phyloP scores from a whole-genome alignment of 2,888 invertebrate species.

The Drosophila mettleri region DNA sequence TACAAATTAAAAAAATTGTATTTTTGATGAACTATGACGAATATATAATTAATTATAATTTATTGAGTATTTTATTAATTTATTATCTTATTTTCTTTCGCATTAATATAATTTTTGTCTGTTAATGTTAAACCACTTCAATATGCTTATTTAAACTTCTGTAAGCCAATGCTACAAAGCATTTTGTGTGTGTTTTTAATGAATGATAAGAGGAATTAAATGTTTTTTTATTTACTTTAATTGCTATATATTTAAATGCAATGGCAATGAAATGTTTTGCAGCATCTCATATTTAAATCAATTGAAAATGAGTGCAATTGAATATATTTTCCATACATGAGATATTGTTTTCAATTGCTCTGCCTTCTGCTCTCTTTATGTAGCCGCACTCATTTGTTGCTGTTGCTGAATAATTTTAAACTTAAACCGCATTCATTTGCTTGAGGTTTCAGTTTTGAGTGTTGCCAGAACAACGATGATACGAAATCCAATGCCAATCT shows the following conservation, averaged over 20 bases:
- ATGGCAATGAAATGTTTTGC: neutral
- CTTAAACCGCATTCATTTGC: neutral
- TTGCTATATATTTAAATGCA: neutral
- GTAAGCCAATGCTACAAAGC: neutral
- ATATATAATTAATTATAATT: neutral
- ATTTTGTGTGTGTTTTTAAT: neutral
- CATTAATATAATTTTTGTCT: too few species aligned
- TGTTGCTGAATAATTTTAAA: neutral
- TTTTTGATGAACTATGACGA: too few species aligned
- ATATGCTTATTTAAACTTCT: neutral
- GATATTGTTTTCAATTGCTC: neutral
- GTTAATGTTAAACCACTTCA: too few species aligned
- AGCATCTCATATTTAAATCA: neutral
- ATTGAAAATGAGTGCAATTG: neutral
- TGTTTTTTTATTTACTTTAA: neutral
- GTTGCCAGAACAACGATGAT: conserved; percentile 20
- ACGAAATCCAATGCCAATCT: conserved; percentile 28
- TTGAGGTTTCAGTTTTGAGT: conserved; percentile 4
- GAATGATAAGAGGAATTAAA: neutral
- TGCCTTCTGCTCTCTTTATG: neutral
- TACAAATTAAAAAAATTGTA: neutral
- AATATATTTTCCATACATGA: too few species aligned
- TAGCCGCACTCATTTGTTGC: neutral
- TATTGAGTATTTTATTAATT: neutral
- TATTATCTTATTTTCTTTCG: neutral